Percentiles rank a stretch among this genome's conserved stretches.
These are phyloP conservation scores for Hesperophylax magnus DNA, from an alignment of 1,140 invertebrate genomes.

Conservation along the genomic window DNA sequence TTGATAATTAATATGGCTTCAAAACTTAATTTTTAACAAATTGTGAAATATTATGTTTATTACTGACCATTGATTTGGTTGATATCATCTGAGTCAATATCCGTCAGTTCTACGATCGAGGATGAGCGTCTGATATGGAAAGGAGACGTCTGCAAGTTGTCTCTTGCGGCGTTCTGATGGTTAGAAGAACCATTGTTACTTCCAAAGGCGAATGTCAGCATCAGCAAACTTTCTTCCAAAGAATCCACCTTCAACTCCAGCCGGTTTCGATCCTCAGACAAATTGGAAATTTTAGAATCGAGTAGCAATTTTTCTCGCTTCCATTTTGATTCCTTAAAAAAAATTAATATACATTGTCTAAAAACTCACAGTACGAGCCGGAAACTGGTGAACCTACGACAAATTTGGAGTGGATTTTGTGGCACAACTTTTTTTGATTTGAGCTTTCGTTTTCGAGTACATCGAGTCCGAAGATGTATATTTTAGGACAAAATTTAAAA, in stretches of 20 bases:
- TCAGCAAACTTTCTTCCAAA: constrained; percentile 49
- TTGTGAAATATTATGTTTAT: background rate
- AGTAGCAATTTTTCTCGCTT: constrained; percentile 28
- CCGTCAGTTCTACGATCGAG: constrained; percentile 47
- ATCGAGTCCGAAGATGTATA: too few relatives aligned
- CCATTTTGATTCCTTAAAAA: constrained; percentile 51
- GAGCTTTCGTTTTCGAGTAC: too few relatives aligned
- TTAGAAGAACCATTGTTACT: constrained; percentile 1
- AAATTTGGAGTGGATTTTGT: too few relatives aligned
- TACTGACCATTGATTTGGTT: constrained; percentile 33
- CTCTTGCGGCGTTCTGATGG: background rate
- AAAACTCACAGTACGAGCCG: too few relatives aligned
- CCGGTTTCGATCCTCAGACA: background rate
- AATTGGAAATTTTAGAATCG: background rate
- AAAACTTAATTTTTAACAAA: too few relatives aligned
- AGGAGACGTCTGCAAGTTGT: constrained; percentile 9
- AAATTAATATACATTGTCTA: too few relatives aligned
- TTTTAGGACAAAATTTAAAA: too few relatives aligned
- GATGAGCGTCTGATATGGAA: constrained; percentile 45
- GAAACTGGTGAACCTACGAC: too few relatives aligned
- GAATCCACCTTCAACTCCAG: constrained; percentile 34
- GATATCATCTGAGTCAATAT: constrained; percentile 43
- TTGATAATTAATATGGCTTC: too few relatives aligned
- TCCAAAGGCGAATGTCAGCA: constrained; percentile 49
- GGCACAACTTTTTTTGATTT: too few relatives aligned